Base-by-base conservation (phyloP, 2,888 invertebrate genomes). In the Cantharis rustica region DNA sequence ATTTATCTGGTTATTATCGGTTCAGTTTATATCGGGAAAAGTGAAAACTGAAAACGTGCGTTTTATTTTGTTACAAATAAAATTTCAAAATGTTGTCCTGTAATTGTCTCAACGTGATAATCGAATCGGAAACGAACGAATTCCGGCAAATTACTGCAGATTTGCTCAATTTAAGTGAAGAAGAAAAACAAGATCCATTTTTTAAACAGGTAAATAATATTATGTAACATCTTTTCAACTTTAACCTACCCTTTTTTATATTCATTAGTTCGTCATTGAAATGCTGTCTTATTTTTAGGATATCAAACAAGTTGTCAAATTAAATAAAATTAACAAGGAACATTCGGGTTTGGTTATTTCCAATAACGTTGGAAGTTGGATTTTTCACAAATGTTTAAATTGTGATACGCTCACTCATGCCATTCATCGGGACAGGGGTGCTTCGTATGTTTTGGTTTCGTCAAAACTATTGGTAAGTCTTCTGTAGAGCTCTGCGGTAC, bases 61-160 rank as follows among this genome's bases (percentile, higher is more conserved):
- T 66, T 66, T 66, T n/a, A 20, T 20, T 20, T 47, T n/a, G 47
- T 47, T 47, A n/a, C 47, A 47, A 47, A 47, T n/a, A n/a, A 47
- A 47, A 47, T 47, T 47, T 47, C 61, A 89, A 84, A 84, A 91
- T 91, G 91, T 89, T 92, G 86, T 91, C 93, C 85, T 95, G 95
- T 89, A 93, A 94, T 90, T 95, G 95, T 88, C 89, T 94, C 85
- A 95, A 95, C 89, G 90, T 94, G 83, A 89, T 90, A 82, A 90
- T 94, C 82, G 91, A 91, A 88, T 89, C 92, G 85, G 91, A 91
- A 85, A 90, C 90, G 86, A 86, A 89, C 81, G 88, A 89, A 84
- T 89, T 92, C 85, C 90, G 90, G 83, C 89, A 90, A 86, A 88
- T 91, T 84, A 90, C 90, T 85, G 86, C 90, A 82, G 90, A 89